Evolutionary conservation across 2,888 invertebrate species (phyloP).

Genomic region (Caprella mutica): DNA sequence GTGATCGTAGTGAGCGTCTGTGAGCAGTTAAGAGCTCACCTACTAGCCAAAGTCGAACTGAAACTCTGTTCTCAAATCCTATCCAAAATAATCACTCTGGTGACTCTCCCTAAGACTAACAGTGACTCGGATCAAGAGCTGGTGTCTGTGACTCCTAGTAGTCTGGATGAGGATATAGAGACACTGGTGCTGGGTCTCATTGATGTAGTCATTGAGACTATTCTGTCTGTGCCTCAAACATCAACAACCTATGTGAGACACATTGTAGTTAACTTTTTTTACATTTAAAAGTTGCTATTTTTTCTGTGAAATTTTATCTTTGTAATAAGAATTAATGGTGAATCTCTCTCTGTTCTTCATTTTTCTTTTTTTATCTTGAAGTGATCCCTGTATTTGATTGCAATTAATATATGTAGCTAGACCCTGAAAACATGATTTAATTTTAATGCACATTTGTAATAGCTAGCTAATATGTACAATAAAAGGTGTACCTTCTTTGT

Average conservation of each 20-base stretch:
- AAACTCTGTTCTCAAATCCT: conserved; percentile 74
- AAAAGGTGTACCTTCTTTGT: too few species aligned
- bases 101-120: not conserved
- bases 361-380: too few species aligned
- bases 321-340: too few species aligned
- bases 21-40: conserved; percentile 69
- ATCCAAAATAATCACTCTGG: conserved; percentile 57
- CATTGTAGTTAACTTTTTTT: not conserved
- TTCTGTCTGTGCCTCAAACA: conserved; percentile 61
- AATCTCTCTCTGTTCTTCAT: too few species aligned
- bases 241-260: not conserved
- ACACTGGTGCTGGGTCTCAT: conserved; percentile 66
- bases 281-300: too few species aligned
- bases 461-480: too few species aligned
- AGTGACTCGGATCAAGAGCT: not conserved
- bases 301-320: too few species aligned
- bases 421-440: too few species aligned
- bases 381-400: too few species aligned
- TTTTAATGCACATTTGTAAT: too few species aligned
- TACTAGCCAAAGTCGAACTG: conserved; percentile 68
- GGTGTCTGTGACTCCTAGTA: conserved; percentile 46
- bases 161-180: conserved; percentile 65
- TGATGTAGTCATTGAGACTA: conserved; percentile 74
- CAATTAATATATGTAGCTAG: too few species aligned
- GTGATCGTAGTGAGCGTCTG: conserved; percentile 71